phyloP scores from a whole-genome alignment of 2,797 vertebrate species.

The Halcyon badia region DNA sequence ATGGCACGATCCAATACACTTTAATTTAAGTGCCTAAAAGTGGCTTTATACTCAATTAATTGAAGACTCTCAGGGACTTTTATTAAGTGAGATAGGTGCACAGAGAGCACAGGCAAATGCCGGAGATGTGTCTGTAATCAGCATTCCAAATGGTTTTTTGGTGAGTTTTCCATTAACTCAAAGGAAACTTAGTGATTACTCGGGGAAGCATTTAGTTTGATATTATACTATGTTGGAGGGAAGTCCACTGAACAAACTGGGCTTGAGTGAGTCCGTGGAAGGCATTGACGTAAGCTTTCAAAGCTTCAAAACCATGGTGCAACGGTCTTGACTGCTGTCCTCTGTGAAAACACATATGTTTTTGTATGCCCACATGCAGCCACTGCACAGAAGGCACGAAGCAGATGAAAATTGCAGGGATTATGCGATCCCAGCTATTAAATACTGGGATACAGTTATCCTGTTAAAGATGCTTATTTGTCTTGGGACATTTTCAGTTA shows the following conservation, averaged over 20 bases:
- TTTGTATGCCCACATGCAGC: not conserved
- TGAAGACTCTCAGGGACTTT: slow-evolving; percentile 47
- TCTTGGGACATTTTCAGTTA: not conserved
- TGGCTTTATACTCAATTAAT: slow-evolving; percentile 80
- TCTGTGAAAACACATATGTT: not conserved
- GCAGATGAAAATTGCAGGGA: not conserved
- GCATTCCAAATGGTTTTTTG: not conserved
- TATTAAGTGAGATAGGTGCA: slow-evolving; percentile 47
- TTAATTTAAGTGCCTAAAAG: slow-evolving; percentile 76
- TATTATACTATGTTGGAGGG: not conserved
- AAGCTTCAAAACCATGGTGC: not conserved
- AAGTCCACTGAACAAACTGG: not conserved
- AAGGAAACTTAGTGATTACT: not conserved
- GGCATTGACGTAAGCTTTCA: not conserved
- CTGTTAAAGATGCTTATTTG: not conserved
- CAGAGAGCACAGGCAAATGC: not conserved
- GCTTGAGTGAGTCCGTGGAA: not conserved
- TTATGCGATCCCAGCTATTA: not conserved
- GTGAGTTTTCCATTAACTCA: slow-evolving; percentile 32
- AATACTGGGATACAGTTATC: not conserved
- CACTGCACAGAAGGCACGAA: not conserved
- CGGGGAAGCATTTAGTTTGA: not conserved
- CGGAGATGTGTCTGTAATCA: not conserved
- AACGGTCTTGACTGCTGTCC: not conserved
- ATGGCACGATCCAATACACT: slow-evolving; percentile 66